A percentile compares a stretch with the other conserved stretches of the same genome.
Conservation (phyloP, 2,797 vertebrate genomes). For the Arctocebus calabarensis region DNA sequence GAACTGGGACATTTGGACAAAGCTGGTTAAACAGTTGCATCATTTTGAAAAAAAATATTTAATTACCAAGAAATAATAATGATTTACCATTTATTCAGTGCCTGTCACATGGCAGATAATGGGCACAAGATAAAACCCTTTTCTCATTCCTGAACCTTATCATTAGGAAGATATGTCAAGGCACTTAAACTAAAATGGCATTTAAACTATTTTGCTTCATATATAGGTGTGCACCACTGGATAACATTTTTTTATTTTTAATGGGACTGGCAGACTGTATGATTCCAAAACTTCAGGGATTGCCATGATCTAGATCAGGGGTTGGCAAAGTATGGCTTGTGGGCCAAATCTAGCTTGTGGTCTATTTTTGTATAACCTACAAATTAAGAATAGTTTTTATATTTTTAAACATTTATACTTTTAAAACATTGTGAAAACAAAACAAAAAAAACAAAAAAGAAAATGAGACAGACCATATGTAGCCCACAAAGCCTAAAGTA, state of each 20-base stretch:
- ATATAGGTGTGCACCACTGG: too few species aligned
- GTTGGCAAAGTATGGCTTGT: not conserved
- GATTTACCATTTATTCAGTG: not conserved
- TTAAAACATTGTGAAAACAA: slow-evolving; percentile 47
- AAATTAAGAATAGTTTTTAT: slow-evolving; percentile 24
- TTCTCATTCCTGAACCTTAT: not conserved
- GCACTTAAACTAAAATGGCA: slow-evolving; percentile 35
- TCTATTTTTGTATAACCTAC: slow-evolving; percentile 38
- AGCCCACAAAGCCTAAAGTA: slow-evolving; percentile 31
- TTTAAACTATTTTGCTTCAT: slow-evolving; percentile 24
- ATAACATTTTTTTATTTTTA: too few species aligned
- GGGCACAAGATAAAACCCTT: not conserved
- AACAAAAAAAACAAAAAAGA: not conserved
- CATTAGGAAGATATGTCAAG: not conserved
- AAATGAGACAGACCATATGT: not conserved
- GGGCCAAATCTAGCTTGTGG: not conserved
- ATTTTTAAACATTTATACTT: not conserved
- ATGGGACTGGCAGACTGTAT: not conserved
- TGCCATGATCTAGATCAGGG: not conserved
- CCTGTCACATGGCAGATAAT: not conserved
- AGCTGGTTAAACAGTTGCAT: not conserved
- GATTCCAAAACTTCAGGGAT: not conserved
- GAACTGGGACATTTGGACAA: not conserved
- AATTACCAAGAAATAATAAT: slow-evolving; percentile 41
- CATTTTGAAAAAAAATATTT: slow-evolving; percentile 23